Base-by-base conservation (phyloP, 2,113 vertebrate species). In the Spizaetus ornatus region DNA sequence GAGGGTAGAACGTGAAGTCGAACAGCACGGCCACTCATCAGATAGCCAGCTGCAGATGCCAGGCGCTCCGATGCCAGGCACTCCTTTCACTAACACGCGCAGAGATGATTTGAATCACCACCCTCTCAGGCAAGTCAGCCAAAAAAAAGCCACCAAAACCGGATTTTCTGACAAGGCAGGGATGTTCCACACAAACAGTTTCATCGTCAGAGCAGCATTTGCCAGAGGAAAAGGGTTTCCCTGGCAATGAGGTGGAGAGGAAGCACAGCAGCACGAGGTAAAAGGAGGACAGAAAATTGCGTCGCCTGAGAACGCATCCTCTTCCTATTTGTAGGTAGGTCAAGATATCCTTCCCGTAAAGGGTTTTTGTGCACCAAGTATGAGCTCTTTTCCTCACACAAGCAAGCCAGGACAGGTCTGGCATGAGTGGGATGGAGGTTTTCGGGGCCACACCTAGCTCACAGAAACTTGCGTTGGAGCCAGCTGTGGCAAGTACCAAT, bases 391-490 rank as follows among this genome's bases (percentile, higher is more conserved):
- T 95, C 86, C 73, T 84, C 25, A 31, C 1, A 11, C 69, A 86
- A 92, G 53, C 95, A 94, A 59, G 92, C 42, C 82, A 61, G 42
- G 67, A 47, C 86, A 95, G 81, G 86, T 83, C 95, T 95, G 63
- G 78, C 45, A 12, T 43, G 73, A 78, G 93, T 82, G 59, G 73
- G 76, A 70, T 52, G 80, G 40, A 93, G 67, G 38, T 55, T 83
- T 96, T 82, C 0, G 1, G 65, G 84, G 90, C 86, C 90, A 50
- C 94, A 93, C 95, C 94, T 93, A 71, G 29, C 73, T 97, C 78
- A 95, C 58, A 96, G 94, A 97, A 97, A 97, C 95, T 92, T 95
- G 42, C 27, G 56, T 9, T 5, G 4, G 55, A 55, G 88, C 92
- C 86, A 96, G 78, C 53, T 67, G 42, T 69, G 79, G 73, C 45